These are phyloP conservation scores for Drosophila setifemur DNA, from an alignment of 1,140 invertebrate species.

Conservation along the genomic window DNA sequence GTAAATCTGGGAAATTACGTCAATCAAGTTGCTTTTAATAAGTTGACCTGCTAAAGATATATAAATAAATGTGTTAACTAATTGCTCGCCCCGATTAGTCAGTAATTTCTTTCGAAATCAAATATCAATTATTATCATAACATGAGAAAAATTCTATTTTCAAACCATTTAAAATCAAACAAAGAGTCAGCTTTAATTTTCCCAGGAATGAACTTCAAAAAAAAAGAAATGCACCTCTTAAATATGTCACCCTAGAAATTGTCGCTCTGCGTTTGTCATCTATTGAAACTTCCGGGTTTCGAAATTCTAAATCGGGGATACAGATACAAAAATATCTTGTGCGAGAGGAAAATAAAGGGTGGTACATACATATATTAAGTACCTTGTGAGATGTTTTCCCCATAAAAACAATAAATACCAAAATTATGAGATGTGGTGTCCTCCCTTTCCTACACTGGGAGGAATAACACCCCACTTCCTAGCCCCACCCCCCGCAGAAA, in stretches of 20 bases:
- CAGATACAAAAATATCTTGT: slow-evolving; percentile 1
- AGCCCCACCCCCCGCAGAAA: neutral
- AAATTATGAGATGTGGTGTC: slow-evolving; percentile 3
- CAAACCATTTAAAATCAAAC: too few relatives aligned
- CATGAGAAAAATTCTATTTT: too few relatives aligned
- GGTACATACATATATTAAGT: slow-evolving; percentile 1
- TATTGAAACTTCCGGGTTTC: slow-evolving; percentile 56
- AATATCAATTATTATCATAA: too few relatives aligned
- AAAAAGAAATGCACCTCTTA: neutral
- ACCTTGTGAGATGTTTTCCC: slow-evolving; percentile 2
- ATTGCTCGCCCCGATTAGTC: too few relatives aligned
- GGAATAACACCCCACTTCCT: neutral
- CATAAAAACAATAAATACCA: slow-evolving; percentile 22
- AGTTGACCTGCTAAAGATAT: neutral
- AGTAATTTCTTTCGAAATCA: too few relatives aligned
- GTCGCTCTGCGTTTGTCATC: slow-evolving; percentile 11
- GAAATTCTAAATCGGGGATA: slow-evolving; percentile 14
- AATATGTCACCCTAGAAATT: neutral
- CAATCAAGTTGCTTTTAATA: neutral
- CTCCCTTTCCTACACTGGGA: neutral
- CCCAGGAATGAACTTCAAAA: neutral
- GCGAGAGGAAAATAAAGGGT: neutral
- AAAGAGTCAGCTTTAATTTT: slow-evolving; percentile 6
- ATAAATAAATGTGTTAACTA: too few relatives aligned
- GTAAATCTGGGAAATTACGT: neutral